These are phyloP conservation scores for Himalopsyche kuldschensis DNA, from an alignment of 2,888 invertebrate species.

Conservation along the genomic window DNA sequence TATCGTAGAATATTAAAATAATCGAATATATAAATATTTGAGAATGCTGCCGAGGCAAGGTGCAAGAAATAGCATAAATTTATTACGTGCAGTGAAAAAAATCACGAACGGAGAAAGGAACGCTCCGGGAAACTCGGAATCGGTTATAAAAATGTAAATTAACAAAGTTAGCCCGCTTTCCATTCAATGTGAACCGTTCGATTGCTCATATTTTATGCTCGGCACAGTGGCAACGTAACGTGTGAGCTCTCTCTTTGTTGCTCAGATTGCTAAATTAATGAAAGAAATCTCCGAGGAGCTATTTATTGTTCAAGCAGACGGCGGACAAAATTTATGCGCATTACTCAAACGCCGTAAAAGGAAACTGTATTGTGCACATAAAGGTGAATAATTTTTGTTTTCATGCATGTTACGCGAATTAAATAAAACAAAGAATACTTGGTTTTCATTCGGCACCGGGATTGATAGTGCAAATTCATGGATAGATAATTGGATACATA, in stretches of 20 bases:
- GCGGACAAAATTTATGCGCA: conserved; percentile 9
- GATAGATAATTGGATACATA: too few relatives aligned
- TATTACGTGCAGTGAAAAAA: neutral
- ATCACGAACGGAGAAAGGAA: neutral
- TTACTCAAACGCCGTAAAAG: neutral
- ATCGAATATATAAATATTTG: neutral
- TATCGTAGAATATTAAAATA: too few relatives aligned
- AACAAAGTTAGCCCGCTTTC: conserved; percentile 23
- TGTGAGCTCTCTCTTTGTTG: neutral
- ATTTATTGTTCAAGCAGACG: conserved; percentile 21
- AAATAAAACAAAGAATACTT: too few relatives aligned
- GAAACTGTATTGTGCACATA: neutral
- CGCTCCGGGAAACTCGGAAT: conserved; percentile 18
- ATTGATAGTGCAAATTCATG: too few relatives aligned
- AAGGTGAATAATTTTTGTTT: neutral
- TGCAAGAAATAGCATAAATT: neutral
- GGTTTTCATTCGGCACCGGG: too few relatives aligned
- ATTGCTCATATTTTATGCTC: conserved; percentile 31
- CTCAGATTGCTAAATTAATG: conserved; percentile 18
- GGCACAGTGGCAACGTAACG: neutral
- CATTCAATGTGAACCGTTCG: conserved; percentile 8
- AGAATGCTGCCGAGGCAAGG: neutral
- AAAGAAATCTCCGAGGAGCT: conserved; percentile 22
- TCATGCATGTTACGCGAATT: too few relatives aligned
- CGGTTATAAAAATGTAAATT: conserved; percentile 37